Percentiles rank a stretch among this genome's conserved stretches.
Evolutionary conservation across 2,113 vertebrate genomes (phyloP).

Genomic region (Arvicanthis niloticus): DNA sequence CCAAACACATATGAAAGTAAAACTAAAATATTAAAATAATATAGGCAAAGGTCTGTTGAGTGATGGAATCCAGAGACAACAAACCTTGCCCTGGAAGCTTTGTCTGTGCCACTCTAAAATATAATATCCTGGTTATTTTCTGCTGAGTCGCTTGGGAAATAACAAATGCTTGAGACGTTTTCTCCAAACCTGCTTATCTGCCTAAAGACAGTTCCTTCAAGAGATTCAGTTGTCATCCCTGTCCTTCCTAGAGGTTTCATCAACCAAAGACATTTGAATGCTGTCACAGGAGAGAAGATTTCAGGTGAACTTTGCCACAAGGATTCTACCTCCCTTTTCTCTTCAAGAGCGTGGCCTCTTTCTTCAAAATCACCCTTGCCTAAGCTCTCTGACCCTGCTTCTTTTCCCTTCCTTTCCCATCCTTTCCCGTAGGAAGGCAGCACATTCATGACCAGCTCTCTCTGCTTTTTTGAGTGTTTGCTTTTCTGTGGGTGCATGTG

Average conservation of each 20-base stretch:
- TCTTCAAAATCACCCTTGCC: background rate
- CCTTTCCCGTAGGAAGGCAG: background rate
- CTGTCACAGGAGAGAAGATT: background rate
- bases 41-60: background rate
- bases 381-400: background rate
- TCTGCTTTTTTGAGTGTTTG: background rate
- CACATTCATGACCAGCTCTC: background rate
- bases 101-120: background rate
- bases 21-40: background rate
- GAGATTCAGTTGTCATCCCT: background rate
- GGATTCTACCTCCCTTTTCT: background rate
- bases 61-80: background rate
- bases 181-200: background rate
- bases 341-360: background rate
- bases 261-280: background rate
- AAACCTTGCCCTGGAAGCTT: background rate
- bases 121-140: background rate
- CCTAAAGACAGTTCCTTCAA: background rate
- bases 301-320: background rate
- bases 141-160: background rate
- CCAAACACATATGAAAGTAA: background rate
- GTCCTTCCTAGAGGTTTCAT: background rate
- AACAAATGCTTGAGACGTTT: background rate
- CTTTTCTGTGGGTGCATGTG: background rate
- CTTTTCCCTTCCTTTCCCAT: background rate